Evolutionary conservation across 2,888 invertebrate genomes (phyloP).

Genomic region (Caenorhabditis sulstoni): DNA sequence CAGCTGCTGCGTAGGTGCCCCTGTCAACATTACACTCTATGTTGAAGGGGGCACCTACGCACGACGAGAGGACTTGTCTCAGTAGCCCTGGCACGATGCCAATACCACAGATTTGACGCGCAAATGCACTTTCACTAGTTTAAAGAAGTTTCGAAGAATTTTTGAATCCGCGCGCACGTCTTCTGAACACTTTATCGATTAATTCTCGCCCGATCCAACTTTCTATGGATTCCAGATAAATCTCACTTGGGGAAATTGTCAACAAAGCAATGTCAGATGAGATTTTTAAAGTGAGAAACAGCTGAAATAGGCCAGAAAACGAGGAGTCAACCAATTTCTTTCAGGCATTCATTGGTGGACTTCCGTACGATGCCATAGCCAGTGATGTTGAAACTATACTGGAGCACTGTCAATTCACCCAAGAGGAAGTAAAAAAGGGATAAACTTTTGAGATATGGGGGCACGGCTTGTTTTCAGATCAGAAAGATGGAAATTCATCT

Average conservation of each 20-base stretch:
- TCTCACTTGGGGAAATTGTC: constrained; percentile 50
- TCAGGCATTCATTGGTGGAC: constrained; percentile 72
- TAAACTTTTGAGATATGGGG: neutral
- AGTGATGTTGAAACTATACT: constrained; percentile 70
- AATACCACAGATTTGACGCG: constrained; percentile 26
- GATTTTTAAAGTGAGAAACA: constrained; percentile 28
- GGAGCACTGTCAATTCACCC: constrained; percentile 19
- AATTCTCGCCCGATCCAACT: neutral
- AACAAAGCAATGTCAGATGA: constrained; percentile 44
- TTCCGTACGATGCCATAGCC: constrained; percentile 69
- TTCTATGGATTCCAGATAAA: constrained; percentile 32
- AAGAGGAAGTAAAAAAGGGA: constrained; percentile 25
- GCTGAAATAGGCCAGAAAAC: neutral
- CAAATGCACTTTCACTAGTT: constrained; percentile 10
- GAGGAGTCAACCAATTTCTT: constrained; percentile 6
- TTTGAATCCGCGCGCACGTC: neutral
- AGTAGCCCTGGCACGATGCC: constrained; percentile 42
- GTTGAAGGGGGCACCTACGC: constrained; percentile 46
- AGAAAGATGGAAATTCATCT: constrained; percentile 63
- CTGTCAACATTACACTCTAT: neutral
- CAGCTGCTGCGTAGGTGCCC: constrained; percentile 35
- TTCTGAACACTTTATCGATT: neutral
- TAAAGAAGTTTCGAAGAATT: neutral
- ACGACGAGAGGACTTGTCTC: neutral
- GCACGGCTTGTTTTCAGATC: constrained; percentile 24